Conservation (phyloP, 2,113 vertebrate species). For the Pyxicephalus adspersus region DNA sequence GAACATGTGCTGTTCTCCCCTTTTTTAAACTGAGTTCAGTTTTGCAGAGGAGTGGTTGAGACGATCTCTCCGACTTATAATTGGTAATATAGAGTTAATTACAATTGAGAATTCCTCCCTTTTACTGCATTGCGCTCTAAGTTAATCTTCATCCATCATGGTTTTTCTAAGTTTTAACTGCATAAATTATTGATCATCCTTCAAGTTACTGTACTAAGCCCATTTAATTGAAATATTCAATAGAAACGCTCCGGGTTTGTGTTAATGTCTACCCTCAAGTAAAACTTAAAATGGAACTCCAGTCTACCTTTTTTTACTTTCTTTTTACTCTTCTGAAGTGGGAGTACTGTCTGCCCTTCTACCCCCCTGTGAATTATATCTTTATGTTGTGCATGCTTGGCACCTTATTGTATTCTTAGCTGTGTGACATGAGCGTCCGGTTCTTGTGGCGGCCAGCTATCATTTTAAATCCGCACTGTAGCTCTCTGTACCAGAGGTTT, state of each 20-base stretch:
- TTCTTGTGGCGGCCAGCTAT: no score
- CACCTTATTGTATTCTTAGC: no score
- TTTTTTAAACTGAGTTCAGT: not conserved
- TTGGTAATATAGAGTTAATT: conserved; percentile 9
- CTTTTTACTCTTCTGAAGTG: no score
- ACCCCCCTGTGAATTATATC: no score
- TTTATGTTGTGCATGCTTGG: no score
- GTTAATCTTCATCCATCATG: conserved; percentile 34
- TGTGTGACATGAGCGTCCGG: no score
- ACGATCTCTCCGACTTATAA: not conserved
- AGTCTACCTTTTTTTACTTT: no score
- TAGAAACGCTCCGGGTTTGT: not conserved
- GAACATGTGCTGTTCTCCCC: not conserved
- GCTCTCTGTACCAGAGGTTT: no score
- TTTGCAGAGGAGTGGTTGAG: not conserved
- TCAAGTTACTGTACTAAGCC: conserved; percentile 22
- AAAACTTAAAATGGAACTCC: no score
- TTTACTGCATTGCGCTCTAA: conserved; percentile 1
- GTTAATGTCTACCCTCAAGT: no score
- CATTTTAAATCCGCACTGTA: no score
- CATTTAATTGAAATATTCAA: conserved; percentile 20
- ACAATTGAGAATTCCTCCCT: not conserved
- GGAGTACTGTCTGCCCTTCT: no score
- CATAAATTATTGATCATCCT: conserved; percentile 37
- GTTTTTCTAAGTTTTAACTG: not conserved